Evolutionary conservation across 2,113 vertebrate species (phyloP).

Genomic region (Callipepla californica): DNA sequence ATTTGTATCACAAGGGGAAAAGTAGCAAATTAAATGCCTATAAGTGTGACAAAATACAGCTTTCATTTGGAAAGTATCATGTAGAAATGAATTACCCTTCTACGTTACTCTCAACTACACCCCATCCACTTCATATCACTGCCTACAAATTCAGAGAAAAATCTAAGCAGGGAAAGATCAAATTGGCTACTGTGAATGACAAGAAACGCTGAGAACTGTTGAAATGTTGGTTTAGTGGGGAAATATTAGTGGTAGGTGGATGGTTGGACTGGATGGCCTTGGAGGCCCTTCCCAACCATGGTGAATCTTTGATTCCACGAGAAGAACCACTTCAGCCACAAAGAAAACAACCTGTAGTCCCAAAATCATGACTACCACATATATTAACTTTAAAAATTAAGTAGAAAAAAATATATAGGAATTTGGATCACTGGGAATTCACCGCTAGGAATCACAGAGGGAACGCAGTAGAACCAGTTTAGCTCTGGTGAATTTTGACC

Average conservation of each 20-base stretch:
- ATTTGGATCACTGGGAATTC: background rate
- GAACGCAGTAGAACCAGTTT: rapidly evolving
- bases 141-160: rapidly evolving
- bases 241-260: too few species aligned
- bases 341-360: background rate
- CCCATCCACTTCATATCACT: background rate
- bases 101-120: background rate
- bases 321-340: background rate
- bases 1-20: background rate
- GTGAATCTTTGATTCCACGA: too few species aligned
- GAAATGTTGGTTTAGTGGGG: too few species aligned
- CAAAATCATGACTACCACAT: background rate
- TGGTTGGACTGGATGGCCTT: too few species aligned
- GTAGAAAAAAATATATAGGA: background rate
- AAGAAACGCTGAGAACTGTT: background rate
- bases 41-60: background rate
- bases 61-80: background rate
- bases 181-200: background rate
- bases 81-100: background rate
- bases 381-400: background rate
- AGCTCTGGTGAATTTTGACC: background rate
- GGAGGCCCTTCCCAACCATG: too few species aligned
- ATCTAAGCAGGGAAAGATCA: rapidly evolving
- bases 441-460: background rate
- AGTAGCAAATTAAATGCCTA: background rate